These are phyloP conservation scores for Stratiomys singularior DNA, from an alignment of 2,888 invertebrate species.

Conservation along the genomic window DNA sequence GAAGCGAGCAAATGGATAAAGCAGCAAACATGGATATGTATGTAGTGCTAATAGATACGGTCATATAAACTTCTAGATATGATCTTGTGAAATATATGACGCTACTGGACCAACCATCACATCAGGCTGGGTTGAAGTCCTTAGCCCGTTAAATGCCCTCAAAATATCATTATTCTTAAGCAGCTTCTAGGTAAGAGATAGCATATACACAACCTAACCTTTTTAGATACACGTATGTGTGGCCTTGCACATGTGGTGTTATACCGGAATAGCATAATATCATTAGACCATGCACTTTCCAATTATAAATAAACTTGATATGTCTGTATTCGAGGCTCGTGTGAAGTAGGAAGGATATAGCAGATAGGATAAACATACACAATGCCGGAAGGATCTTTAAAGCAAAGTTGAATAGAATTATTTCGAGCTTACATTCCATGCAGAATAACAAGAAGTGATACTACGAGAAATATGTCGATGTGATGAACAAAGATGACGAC, in stretches of 20 bases:
- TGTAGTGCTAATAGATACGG: neutral
- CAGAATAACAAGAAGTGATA: conserved; percentile 5
- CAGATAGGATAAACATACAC: conserved; percentile 23
- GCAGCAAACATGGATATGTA: neutral
- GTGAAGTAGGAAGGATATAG: conserved; percentile 10
- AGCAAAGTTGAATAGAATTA: conserved; percentile 36
- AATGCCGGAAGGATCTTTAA: conserved; percentile 37
- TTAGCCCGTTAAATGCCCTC: conserved; percentile 42
- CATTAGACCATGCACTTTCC: conserved; percentile 44
- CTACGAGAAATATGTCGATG: neutral
- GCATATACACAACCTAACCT: neutral
- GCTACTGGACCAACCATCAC: neutral
- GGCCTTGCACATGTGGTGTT: neutral
- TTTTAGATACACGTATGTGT: neutral
- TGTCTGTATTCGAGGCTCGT: conserved; percentile 25
- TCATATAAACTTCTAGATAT: conserved; percentile 3
- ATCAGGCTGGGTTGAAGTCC: conserved; percentile 16
- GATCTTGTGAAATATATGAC: neutral
- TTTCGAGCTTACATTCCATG: conserved; percentile 28
- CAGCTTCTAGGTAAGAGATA: conserved; percentile 32
- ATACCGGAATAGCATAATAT: conserved; percentile 1
- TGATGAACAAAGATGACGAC: conserved; percentile 1
- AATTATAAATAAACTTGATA: conserved; percentile 46
- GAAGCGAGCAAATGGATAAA: conserved; percentile 5
- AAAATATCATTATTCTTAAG: conserved; percentile 45